Base-by-base conservation (phyloP, 1,140 invertebrate species). In the Littorina saxatilis region DNA sequence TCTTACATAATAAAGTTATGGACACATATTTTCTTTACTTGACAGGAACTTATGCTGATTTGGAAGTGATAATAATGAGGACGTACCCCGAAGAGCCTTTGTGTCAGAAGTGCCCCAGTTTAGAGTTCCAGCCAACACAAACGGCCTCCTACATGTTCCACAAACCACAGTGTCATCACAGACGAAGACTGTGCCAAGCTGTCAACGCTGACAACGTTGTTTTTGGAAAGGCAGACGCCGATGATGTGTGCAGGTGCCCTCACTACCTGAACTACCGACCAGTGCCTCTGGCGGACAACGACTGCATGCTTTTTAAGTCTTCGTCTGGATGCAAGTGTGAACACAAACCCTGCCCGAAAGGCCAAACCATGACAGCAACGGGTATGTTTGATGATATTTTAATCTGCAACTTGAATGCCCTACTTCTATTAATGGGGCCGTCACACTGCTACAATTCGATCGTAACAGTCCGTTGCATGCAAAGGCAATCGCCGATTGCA, bases 81-180 rank as follows among this genome's bases (percentile, higher is more conserved):
- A 50, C 32, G 47, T n/a, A 35, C 5, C 1, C 15, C 43, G 43
- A 40, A 43, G 73, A 43, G 37, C 11, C 37, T 29, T 20, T 75
- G 9, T 75, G 73, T 29, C 37, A 75, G 73, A 17, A 23, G n/a
- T 75, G 29, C 27, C n/a, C 43, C 11, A 23, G 29, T 40, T 40
- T 43, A 9, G 23, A 43, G n/a, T 75, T 39, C 73, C 27, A n/a
- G 20, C 20, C 43, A 15, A 9, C 40, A 43, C 23, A 15, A 9
- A 63, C 29, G 5, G 29, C 7, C 15, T n/a, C n/a, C 43, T 43
- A 15, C 43, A 40, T 75, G 37, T 43, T 20, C 39, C 43, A 20
- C 52, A 55, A 79, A 66, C 27, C 66, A 70, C 43, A 72, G 79
- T 50, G 47, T 80, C 9, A 43, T 27, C 37, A 29, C 23, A 63